Evolutionary conservation across 2,113 vertebrate genomes (phyloP).

Genomic region (Macroglossus sobrinus): DNA sequence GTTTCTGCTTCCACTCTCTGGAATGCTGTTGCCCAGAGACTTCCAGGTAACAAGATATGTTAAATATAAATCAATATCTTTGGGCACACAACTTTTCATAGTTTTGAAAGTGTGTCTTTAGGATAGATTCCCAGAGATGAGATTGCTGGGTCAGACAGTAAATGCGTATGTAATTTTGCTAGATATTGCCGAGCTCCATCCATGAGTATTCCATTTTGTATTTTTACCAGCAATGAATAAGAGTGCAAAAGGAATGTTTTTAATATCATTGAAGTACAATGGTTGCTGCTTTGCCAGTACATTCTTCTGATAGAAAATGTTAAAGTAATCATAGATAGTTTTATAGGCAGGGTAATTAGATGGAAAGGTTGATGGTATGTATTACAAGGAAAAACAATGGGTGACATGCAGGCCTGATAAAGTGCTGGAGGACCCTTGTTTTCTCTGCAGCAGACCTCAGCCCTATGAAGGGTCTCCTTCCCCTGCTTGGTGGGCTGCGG

Average conservation of each 20-base stretch:
- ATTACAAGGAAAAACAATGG: background rate
- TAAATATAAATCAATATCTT: background rate
- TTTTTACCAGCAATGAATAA: background rate
- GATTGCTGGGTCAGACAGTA: background rate
- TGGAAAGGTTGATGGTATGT: background rate
- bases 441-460: background rate
- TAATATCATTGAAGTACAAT: background rate
- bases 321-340: background rate
- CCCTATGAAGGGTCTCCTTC: background rate
- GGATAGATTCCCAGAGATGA: background rate
- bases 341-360: background rate
- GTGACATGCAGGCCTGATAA: background rate
- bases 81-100: background rate
- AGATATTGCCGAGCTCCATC: background rate
- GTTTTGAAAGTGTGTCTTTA: background rate
- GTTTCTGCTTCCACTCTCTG: background rate
- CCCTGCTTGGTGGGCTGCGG: background rate
- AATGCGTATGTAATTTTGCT: background rate
- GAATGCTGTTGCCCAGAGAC: background rate
- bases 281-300: background rate
- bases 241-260: background rate
- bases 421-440: background rate
- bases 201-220: background rate
- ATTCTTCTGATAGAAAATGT: background rate
- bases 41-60: background rate